Percentiles rank a stretch among this genome's conserved stretches.
These are phyloP conservation scores for Limanda limanda DNA, from an alignment of 2,113 vertebrate genomes.

Conservation along the genomic window DNA sequence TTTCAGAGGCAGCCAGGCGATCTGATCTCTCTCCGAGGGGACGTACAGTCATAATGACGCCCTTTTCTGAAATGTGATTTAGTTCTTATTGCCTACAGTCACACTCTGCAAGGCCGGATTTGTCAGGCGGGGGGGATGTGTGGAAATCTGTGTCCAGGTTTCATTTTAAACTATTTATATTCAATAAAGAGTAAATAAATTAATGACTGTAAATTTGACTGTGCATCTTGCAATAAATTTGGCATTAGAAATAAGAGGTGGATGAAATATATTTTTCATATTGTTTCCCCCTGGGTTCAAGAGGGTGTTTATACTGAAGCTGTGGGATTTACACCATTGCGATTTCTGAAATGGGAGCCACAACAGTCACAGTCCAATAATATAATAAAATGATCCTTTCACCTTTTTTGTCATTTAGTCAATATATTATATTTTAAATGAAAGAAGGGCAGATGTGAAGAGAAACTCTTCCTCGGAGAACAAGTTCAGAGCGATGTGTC, in stretches of 20 bases:
- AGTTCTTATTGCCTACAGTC: slow-evolving; percentile 45
- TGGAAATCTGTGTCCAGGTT: not conserved
- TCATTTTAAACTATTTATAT: not conserved
- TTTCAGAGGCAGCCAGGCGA: slow-evolving; percentile 67
- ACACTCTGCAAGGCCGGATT: slow-evolving; percentile 7
- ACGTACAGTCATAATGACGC: slow-evolving; percentile 51
- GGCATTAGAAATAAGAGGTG: too few species aligned
- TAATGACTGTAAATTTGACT: not conserved
- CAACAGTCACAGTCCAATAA: too few species aligned
- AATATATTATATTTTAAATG: too few species aligned
- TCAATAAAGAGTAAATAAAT: not conserved
- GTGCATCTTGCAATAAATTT: not conserved
- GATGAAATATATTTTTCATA: not conserved
- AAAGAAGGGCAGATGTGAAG: not conserved
- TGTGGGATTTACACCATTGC: too few species aligned
- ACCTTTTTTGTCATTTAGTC: too few species aligned
- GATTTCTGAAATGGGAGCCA: too few species aligned
- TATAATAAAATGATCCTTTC: too few species aligned
- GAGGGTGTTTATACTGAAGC: too few species aligned
- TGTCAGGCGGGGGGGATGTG: not conserved
- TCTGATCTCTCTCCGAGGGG: slow-evolving; percentile 60
- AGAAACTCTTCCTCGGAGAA: slow-evolving; percentile 20
- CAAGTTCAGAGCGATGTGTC: slow-evolving; percentile 25
- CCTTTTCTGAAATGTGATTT: slow-evolving; percentile 61
- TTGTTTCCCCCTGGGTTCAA: too few species aligned